Base-by-base conservation (phyloP, 2,797 vertebrate genomes). In the Propithecus deckenii region DNA sequence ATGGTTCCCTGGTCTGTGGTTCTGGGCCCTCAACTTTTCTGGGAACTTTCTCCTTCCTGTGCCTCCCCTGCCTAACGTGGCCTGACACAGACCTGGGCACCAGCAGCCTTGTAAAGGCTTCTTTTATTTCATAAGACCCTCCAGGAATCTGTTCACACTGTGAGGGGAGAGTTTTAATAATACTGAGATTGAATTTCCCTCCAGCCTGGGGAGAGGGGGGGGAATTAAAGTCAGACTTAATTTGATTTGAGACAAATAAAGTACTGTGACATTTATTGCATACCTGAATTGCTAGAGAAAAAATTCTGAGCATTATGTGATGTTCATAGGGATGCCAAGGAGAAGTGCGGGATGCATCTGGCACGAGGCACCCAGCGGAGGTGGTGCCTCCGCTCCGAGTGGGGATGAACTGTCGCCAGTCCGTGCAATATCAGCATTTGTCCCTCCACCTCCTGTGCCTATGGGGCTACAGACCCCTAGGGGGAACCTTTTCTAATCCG, bases 241-340 rank as follows among this genome's bases (percentile, higher is more conserved):
- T 97, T 96, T 97, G 87, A 83, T 94, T 94, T 96, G 94, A 94
- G 86, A 91, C 89, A 97, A 88, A 94, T 85, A 93, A 97, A 94
- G 65, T 84, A 67, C 80, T 83, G 63, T 96, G 96, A 61, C 63
- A 86, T 97, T 95, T 96, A 65, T 63, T 84, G 46, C 75, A 91
- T n/a, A 79, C 79, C 69, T 71, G 69, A 50, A 41, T 50, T 80
- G 18, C 69, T 65, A 38, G 61, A 72, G 90, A 71, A 84, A 69
- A 69, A 59, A 52, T 52, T 48, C 84, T 43, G 38, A 71, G 43
- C 46, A 22, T 17, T 46, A 9, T 41, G 25, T 0, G 43, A n/a
- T 17, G 10, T 8, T 88, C 6, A 1, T 12, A 7, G 14, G 38
- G 59, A 91, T 61, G 30, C 74, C 10, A 2, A 72, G 79, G 10